Evolutionary conservation across 2,888 invertebrate species (phyloP).

Genomic region (Eupithecia subumbrata): DNA sequence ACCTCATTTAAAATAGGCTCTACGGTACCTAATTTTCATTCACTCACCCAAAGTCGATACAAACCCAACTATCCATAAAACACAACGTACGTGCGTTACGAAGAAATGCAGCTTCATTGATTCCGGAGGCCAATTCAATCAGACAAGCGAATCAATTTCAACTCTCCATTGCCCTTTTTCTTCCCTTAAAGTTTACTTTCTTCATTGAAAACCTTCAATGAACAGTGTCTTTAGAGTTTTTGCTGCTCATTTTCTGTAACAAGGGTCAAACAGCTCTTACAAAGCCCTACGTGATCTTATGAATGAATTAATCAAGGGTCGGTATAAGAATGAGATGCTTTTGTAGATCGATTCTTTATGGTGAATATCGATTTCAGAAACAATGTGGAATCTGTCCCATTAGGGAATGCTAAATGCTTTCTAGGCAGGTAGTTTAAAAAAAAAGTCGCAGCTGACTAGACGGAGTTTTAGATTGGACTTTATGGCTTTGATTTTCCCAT

Average conservation of each 20-base stretch:
- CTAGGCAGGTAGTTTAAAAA: not conserved
- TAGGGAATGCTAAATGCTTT: not conserved
- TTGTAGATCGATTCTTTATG: conserved; percentile 13
- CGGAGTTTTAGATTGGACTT: not conserved
- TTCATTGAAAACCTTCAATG: conserved; percentile 15
- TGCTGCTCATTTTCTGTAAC: conserved; percentile 11
- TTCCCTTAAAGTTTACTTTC: not conserved
- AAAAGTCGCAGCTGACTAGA: not conserved
- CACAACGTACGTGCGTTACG: conserved; percentile 61
- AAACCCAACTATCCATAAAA: conserved; percentile 25
- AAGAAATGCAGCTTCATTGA: conserved; percentile 47
- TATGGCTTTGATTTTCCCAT: not conserved
- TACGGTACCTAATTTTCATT: not conserved
- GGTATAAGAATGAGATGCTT: conserved; percentile 49
- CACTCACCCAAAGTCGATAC: conserved; percentile 4
- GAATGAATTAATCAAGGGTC: conserved; percentile 61
- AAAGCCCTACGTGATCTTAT: conserved; percentile 67
- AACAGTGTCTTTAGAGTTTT: conserved; percentile 16
- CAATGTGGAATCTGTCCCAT: not conserved
- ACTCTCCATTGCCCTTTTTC: conserved; percentile 28
- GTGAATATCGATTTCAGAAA: not conserved
- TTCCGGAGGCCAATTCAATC: conserved; percentile 52
- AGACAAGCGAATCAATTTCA: conserved; percentile 34
- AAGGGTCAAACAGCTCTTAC: conserved; percentile 59
- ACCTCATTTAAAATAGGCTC: not conserved